Evolutionary conservation across 35 echinoderm and acorn worm genomes (phyloP).

Genomic region (Lytechinus pictus): DNA sequence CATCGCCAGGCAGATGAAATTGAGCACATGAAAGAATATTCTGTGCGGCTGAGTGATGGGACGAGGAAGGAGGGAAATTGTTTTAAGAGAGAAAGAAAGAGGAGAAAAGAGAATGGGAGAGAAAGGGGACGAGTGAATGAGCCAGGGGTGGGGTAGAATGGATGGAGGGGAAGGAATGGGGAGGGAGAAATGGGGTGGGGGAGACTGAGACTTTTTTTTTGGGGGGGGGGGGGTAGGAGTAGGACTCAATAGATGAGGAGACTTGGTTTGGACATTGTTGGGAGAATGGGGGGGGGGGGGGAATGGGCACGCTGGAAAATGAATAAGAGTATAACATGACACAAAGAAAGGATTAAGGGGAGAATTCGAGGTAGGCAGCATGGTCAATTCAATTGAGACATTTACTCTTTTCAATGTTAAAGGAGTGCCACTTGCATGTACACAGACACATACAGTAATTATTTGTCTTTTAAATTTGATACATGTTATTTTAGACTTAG

Average conservation of each 20-base stretch:
- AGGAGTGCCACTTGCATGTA: too few species aligned
- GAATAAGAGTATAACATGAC: too few species aligned
- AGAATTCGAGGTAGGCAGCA: neutral
- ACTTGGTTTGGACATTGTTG: too few species aligned
- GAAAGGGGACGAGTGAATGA: too few species aligned
- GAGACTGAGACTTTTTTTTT: neutral
- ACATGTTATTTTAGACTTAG: too few species aligned
- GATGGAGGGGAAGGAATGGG: neutral
- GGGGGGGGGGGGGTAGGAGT: neutral
- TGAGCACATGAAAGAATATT: neutral
- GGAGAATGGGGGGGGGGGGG: too few species aligned
- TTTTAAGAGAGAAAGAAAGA: neutral
- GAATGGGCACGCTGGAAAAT: too few species aligned
- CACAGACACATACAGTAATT: too few species aligned
- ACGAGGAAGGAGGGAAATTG: neutral
- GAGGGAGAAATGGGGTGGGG: neutral
- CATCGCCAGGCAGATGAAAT: slow-evolving; percentile 16
- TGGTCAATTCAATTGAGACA: neutral
- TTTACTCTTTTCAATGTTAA: too few species aligned
- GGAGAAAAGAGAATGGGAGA: neutral
- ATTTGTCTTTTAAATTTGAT: too few species aligned
- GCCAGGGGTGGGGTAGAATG: neutral
- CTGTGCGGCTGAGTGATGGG: slow-evolving; percentile 14
- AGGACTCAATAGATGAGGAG: neutral
- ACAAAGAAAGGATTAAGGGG: neutral